phyloP scores from a whole-genome alignment of 2,888 invertebrate species.

The Apodemia duryi region DNA sequence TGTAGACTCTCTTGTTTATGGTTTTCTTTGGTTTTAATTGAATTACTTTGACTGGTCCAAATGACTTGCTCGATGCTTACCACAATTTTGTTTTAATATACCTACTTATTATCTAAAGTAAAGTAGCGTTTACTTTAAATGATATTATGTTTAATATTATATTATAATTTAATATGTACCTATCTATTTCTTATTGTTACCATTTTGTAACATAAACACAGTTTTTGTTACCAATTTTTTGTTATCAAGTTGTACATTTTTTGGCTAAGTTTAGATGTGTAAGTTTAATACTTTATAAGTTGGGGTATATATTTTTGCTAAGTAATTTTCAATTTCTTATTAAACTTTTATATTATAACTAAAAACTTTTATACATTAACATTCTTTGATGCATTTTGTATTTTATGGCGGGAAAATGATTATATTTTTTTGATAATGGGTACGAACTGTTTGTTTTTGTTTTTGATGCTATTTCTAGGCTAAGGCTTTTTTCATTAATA shows the following conservation, averaged over 20 bases:
- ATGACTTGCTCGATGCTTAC: neutral
- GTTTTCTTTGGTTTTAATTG: conserved; percentile 20
- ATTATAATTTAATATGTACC: too few relatives aligned
- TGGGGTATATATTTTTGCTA: conserved; percentile 14
- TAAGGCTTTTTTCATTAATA: too few relatives aligned
- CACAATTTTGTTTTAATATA: neutral
- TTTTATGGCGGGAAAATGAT: too few relatives aligned
- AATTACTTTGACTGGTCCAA: neutral
- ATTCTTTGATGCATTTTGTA: conserved; percentile 18
- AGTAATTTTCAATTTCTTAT: neutral
- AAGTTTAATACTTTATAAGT: conserved; percentile 4
- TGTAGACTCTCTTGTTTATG: conserved; percentile 14
- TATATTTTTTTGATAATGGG: too few relatives aligned
- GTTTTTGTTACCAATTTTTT: conserved; percentile 4
- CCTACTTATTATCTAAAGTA: too few relatives aligned
- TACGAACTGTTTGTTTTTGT: too few relatives aligned
- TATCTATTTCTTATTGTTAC: too few relatives aligned
- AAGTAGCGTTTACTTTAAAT: too few relatives aligned
- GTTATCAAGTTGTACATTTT: conserved; percentile 3
- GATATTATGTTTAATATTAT: too few relatives aligned
- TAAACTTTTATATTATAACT: conserved; percentile 8
- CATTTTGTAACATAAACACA: too few relatives aligned
- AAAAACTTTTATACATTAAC: conserved; percentile 14
- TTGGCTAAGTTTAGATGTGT: neutral
- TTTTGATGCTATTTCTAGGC: too few relatives aligned